phyloP scores from a whole-genome alignment of 2,888 invertebrate genomes.

The Theodoxus fluviatilis region DNA sequence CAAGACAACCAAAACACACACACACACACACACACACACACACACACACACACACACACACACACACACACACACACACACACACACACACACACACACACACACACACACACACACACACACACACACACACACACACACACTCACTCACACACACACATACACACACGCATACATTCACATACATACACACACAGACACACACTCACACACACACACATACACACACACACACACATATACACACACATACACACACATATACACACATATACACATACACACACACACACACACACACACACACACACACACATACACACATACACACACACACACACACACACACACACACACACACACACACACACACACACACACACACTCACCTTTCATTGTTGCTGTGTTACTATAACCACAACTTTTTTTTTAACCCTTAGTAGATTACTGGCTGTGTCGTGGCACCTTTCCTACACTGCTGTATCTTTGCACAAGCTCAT shows the following conservation, averaged over 20 bases:
- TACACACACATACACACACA: neutral
- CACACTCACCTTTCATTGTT: neutral
- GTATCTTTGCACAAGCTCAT: too few species aligned
- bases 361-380: slow-evolving; percentile 9
- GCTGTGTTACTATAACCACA: neutral
- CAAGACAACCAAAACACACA: too few species aligned
- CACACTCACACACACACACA: slow-evolving; percentile 1
- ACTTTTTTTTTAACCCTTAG: too few species aligned
- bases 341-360: slow-evolving; percentile 10
- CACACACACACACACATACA: slow-evolving; percentile 10
- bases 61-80: neutral
- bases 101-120: neutral
- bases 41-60: neutral
- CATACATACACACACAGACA: slow-evolving; percentile 15
- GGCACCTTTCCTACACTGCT: too few species aligned
- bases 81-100: neutral
- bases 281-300: neutral
- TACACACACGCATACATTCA: neutral
- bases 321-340: slow-evolving; percentile 11
- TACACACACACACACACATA: slow-evolving; percentile 13
- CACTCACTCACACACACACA: neutral
- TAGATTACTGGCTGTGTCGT: too few species aligned
- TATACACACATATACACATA: neutral
- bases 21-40: neutral
- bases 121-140: neutral